phyloP scores from a whole-genome alignment of 2,113 vertebrate genomes.

The Charadrius vociferus region DNA sequence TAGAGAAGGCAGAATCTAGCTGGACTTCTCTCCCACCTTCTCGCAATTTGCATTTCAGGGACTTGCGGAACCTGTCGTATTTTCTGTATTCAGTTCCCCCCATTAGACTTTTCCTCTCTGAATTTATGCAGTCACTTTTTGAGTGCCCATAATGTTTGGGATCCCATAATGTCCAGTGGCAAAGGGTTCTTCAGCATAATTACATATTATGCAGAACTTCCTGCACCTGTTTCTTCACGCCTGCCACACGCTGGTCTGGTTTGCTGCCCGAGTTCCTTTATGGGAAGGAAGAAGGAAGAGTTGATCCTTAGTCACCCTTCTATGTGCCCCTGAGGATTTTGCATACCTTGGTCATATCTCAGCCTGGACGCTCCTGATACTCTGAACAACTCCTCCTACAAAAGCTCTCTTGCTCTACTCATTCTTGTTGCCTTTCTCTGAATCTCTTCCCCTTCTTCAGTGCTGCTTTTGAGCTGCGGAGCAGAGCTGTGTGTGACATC shows the following conservation, averaged over 20 bases:
- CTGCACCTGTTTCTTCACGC: background rate
- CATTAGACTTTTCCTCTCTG: background rate
- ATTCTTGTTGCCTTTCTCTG: background rate
- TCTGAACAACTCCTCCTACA: background rate
- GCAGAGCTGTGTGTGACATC: background rate
- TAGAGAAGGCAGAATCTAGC: background rate
- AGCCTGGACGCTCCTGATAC: background rate
- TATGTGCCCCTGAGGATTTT: background rate
- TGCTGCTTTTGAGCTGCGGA: background rate
- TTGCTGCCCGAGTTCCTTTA: background rate
- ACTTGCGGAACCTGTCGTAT: background rate
- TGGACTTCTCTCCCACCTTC: background rate
- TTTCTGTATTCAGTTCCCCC: background rate
- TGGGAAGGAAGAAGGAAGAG: background rate
- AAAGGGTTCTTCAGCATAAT: background rate
- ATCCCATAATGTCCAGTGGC: background rate
- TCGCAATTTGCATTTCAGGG: background rate
- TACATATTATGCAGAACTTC: background rate
- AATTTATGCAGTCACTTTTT: background rate
- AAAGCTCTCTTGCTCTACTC: background rate
- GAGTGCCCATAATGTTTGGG: background rate
- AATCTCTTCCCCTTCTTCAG: background rate
- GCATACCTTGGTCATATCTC: background rate
- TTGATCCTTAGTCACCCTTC: background rate
- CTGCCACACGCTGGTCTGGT: background rate